Percentiles rank a stretch among this genome's conserved stretches.
Conservation (phyloP, 2,113 vertebrate species). For the Indicator maculatus region DNA sequence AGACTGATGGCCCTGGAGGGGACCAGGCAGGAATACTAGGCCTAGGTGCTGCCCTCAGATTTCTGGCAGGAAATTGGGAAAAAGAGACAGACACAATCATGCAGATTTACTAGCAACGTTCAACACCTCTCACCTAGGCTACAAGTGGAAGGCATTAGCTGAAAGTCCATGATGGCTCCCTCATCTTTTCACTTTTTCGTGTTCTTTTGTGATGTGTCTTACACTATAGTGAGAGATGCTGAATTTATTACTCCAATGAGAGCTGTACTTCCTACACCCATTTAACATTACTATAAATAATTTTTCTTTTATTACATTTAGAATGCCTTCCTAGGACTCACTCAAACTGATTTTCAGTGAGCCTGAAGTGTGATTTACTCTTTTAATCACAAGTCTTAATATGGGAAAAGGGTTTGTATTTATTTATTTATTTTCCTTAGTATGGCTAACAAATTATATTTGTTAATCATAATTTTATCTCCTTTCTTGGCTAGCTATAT, state of each 20-base stretch:
- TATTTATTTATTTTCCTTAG: neutral
- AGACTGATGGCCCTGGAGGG: no score
- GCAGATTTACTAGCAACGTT: neutral
- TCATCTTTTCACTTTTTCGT: neutral
- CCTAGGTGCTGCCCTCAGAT: neutral
- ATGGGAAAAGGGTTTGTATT: fast-evolving
- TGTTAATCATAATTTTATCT: neutral
- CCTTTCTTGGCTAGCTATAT: neutral
- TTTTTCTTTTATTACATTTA: neutral
- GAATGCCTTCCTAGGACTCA: neutral
- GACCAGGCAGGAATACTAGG: neutral
- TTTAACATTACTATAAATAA: neutral
- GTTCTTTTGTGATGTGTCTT: neutral
- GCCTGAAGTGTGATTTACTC: neutral
- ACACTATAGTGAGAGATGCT: neutral
- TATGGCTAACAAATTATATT: neutral
- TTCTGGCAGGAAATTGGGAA: neutral
- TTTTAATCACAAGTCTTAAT: neutral
- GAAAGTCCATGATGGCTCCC: neutral
- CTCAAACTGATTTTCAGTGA: neutral
- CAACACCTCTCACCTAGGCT: neutral
- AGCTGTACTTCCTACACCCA: neutral
- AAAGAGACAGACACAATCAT: neutral
- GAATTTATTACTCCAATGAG: neutral
- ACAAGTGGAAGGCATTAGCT: neutral